These are phyloP conservation scores for Perithous albicinctus DNA, from an alignment of 2,888 invertebrate species.

Conservation along the genomic window DNA sequence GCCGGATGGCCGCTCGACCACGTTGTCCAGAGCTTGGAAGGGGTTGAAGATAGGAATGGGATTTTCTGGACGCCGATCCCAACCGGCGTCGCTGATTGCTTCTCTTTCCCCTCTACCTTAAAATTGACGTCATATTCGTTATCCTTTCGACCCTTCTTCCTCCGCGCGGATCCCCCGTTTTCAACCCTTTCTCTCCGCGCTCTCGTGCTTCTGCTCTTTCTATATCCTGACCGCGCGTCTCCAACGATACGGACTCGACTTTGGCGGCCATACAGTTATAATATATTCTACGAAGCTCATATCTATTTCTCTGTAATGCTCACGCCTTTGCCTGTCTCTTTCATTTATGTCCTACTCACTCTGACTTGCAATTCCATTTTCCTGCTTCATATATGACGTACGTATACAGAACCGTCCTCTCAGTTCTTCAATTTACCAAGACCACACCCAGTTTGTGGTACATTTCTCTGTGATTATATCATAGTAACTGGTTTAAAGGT, in stretches of 20 bases:
- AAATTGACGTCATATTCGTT: constrained; percentile 84
- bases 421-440: constrained; percentile 6
- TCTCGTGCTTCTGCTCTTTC: constrained; percentile 28
- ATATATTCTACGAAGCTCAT: constrained; percentile 57
- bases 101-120: constrained; percentile 80
- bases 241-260: constrained; percentile 59
- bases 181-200: constrained; percentile 60
- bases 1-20: constrained; percentile 49
- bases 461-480: constrained; percentile 15
- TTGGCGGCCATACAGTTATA: constrained; percentile 56
- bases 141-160: constrained; percentile 84
- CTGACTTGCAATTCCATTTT: constrained; percentile 53
- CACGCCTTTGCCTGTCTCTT: neutral
- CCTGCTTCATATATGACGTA: constrained; percentile 14
- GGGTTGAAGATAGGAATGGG: constrained; percentile 56
- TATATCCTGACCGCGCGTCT: constrained; percentile 37
- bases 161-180: constrained; percentile 68
- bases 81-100: constrained; percentile 80
- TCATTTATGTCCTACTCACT: constrained; percentile 8
- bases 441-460: constrained; percentile 61
- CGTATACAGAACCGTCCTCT: neutral
- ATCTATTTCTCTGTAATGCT: constrained; percentile 47
- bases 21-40: constrained; percentile 62
- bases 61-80: constrained; percentile 72
- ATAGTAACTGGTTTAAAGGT: neutral